These are phyloP conservation scores for Sialis fuliginosa DNA, from an alignment of 2,888 invertebrate species.

Conservation along the genomic window DNA sequence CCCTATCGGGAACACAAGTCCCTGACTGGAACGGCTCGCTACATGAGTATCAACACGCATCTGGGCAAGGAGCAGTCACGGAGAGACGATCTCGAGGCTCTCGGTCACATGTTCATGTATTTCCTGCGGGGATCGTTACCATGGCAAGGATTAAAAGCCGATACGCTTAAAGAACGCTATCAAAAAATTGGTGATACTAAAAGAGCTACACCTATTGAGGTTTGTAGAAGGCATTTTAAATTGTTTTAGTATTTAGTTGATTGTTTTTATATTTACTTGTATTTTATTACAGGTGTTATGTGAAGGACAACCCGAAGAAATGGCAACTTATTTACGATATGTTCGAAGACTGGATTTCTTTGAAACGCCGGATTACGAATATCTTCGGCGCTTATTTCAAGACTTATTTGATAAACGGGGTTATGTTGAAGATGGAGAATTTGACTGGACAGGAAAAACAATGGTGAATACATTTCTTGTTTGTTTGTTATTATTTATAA, in stretches of 20 bases:
- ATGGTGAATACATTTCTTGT: not conserved
- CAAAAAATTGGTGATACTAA: constrained; percentile 99
- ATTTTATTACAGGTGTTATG: constrained; percentile 40
- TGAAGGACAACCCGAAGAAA: constrained; percentile 84
- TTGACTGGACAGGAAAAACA: constrained; percentile 83
- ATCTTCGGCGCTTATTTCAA: constrained; percentile 87
- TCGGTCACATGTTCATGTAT: constrained; percentile 99
- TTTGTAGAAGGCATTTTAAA: constrained; percentile 17
- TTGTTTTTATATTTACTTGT: constrained; percentile 2
- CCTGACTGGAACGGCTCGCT: constrained; percentile 97
- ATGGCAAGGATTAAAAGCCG: constrained; percentile 99
- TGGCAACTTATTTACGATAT: constrained; percentile 95
- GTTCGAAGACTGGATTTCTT: constrained; percentile 95
- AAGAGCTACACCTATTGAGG: constrained; percentile 95
- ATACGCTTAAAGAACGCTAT: constrained; percentile 97
- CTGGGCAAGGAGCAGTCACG: constrained; percentile 99
- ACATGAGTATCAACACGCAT: constrained; percentile 99
- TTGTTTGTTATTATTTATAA: constrained; percentile 22
- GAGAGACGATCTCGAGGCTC: constrained; percentile 96
- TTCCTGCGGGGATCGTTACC: constrained; percentile 98
- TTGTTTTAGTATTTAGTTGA: not conserved
- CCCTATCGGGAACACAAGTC: constrained; percentile 99
- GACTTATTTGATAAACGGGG: constrained; percentile 78
- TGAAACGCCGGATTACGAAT: constrained; percentile 99
- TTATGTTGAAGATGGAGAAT: constrained; percentile 78